Conservation (phyloP, 2,113 vertebrate genomes). For the Illadopsis cleaveri region DNA sequence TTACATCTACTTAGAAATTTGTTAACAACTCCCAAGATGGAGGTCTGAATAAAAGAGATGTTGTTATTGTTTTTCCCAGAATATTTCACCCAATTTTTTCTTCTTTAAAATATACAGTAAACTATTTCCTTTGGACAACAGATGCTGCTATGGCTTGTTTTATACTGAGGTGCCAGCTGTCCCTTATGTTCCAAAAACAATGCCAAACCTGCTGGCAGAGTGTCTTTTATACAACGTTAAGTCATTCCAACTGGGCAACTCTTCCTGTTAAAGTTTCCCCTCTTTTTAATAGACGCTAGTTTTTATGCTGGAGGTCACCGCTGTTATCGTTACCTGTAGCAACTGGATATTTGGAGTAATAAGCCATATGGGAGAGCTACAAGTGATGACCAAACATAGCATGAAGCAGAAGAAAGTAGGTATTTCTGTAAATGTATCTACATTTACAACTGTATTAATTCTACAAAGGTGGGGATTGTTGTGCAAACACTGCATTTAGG, state of each 20-base stretch:
- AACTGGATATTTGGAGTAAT: background rate
- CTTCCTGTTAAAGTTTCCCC: background rate
- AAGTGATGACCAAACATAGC: background rate
- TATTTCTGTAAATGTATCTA: background rate
- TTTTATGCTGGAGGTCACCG: background rate
- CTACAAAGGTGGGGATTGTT: background rate
- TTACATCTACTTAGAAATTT: background rate
- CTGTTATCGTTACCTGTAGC: background rate
- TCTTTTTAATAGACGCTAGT: background rate
- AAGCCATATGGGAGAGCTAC: background rate
- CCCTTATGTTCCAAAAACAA: slow-evolving; percentile 21
- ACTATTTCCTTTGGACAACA: background rate
- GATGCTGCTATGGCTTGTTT: slow-evolving; percentile 13
- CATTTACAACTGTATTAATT: background rate
- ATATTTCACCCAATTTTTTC: background rate
- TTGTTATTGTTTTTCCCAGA: background rate
- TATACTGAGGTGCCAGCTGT: slow-evolving; percentile 7
- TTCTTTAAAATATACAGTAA: background rate
- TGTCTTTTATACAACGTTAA: background rate
- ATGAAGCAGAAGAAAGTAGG: background rate
- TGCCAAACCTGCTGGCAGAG: background rate
- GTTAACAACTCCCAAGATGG: background rate
- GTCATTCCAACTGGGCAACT: background rate
- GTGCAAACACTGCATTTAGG: background rate
- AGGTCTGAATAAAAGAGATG: background rate